Evolutionary conservation across 92 coral and sea anemone species (phyloP), one percentile per base, ranked within the genome.

Genomic region (Phymanthus crucifer): DNA sequence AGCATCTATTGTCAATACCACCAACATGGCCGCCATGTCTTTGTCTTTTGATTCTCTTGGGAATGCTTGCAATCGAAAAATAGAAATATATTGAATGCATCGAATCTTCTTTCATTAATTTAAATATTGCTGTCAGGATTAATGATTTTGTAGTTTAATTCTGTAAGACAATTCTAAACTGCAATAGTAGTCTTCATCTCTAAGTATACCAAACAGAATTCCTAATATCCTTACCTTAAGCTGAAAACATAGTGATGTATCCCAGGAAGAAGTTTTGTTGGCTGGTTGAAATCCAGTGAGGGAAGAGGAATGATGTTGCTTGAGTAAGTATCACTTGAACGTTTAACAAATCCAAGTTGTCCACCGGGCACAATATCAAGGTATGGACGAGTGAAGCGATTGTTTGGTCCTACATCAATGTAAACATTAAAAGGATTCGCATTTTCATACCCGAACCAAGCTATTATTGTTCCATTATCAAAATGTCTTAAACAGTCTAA

Each of bases 381-480:
- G 43, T 82, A 65, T 7, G 97, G 98, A 18, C 95, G 77, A 13
- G 89, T 71, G 48, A 95, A 93, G 72, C 83, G 91, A 78, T 95
- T 95, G 37, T 86, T 89, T 24, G 97, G 86, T 40, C 99, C 99
- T 8, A 88, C 83, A 32, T 61, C 75, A 37, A 95, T 79, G 82
- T 95, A 95, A 24, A 93, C 89, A 66, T 95, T 95, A 47, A 93
- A 94, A 9, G 89, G 83, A 79, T 95, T 95, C 82, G 69, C 84
- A 82, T 95, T 95, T 73, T 89, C 79, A 83, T 93, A 95, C 38
- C 99, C 99, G 80, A 93, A 95, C 99, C 97, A 93, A 11, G 90
- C 98, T 24, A 76, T 68, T 46, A 91, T 84, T 37, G 54, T 86
- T 29, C 90, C 94, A 36, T 81, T 84, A 17, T 29, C 78, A 24